Evolutionary conservation across 1,140 invertebrate species (phyloP), one percentile per base, ranked within the genome.

Genomic region (Euwallacea similis): DNA sequence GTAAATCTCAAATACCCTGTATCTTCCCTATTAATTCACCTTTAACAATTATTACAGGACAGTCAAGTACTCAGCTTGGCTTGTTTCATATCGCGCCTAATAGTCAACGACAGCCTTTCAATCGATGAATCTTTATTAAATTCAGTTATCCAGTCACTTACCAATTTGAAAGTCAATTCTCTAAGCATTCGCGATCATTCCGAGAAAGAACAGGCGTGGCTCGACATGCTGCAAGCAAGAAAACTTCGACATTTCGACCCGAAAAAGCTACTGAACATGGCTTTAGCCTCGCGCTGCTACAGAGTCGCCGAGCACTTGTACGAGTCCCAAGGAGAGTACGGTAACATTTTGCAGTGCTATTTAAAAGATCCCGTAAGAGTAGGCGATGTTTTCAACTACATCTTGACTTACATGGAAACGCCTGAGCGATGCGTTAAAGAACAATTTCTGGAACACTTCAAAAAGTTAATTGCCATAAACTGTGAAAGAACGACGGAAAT

Each of bases 181-280:
- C 66, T 79, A 70, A 81, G 76, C 50, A 65, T 81, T 8, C 77
- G 84, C 0, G 83, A 84, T 75, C 83, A 84, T 62, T 87, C 89
- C 73, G 93, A 95, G 77, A 84, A 91, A 59, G 92, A 96, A 80
- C 91, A 92, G 76, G 90, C 93, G 6, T 84, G 94, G 78, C 80
- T 95, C 62, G 90, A 93, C 79, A 81, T 96, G n/a, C 79, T 95
- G 4, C 82, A 88, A 44, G 87, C 87, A 13, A 88, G 90, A 55
- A 90, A 90, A 73, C 77, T 93, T 6, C 79, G 82, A 21, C 86
- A 88, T 78, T 88, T 83, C 82, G 80, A 77, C 64, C 77, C 75
- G 43, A 79, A 81, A 47, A 78, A 82, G 62, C 78, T 84, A 55
- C 61, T 85, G 15, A 54, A 77, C 7, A 71, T 83, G 65, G 83